These are phyloP conservation scores for Bovichtus diacanthus DNA, from an alignment of 2,797 vertebrate species.

Conservation along the genomic window DNA sequence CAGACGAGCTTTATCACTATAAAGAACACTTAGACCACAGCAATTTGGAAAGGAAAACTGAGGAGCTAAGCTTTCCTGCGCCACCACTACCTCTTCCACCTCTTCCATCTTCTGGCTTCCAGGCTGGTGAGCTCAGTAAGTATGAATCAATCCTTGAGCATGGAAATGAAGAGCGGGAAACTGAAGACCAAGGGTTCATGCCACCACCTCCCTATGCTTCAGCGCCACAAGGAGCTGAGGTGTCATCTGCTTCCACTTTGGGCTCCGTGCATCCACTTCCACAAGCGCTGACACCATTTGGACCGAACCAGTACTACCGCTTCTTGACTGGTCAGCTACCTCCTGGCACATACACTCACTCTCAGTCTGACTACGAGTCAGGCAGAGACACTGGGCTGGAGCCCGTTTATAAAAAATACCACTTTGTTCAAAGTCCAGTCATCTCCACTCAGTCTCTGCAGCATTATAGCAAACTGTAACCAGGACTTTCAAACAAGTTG, in stretches of 20 bases:
- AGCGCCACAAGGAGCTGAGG: background rate
- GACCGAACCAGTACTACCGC: background rate
- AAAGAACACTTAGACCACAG: background rate
- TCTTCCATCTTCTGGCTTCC: background rate
- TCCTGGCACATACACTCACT: constrained; percentile 16
- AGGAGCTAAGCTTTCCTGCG: background rate
- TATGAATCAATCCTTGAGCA: constrained; percentile 3
- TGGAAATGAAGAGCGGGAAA: constrained; percentile 46
- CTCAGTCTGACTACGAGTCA: background rate
- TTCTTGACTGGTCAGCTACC: constrained; percentile 48
- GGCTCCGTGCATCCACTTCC: accelerated
- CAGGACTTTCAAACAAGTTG: background rate
- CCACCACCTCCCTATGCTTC: background rate
- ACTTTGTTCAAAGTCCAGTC: no score
- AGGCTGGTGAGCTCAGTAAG: constrained; percentile 31
- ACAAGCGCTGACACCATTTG: background rate
- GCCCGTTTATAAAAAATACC: constrained; percentile 19
- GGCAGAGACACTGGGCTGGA: constrained; percentile 32
- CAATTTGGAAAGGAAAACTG: background rate
- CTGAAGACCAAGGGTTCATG: background rate
- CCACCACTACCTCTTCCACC: accelerated
- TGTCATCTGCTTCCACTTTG: accelerated
- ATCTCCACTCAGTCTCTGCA: background rate
- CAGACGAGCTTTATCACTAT: background rate
- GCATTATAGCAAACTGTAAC: background rate